Evolutionary conservation across 1,140 invertebrate species (phyloP).

Genomic region (Zaprionus africanus): DNA sequence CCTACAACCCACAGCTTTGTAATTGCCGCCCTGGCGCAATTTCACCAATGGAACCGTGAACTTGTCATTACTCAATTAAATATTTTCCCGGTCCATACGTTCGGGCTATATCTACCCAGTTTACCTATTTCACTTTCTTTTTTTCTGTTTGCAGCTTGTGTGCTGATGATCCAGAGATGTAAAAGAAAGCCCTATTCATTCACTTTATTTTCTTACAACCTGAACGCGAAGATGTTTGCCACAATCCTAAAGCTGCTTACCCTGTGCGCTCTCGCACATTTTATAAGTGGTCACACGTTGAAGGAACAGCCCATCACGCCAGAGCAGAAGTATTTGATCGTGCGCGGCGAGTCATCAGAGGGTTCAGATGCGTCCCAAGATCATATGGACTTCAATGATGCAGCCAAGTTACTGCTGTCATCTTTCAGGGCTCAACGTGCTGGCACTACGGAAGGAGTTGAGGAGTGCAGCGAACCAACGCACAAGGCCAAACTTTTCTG

Average conservation of each 20-base stretch:
- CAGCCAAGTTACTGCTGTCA: constrained; percentile 57
- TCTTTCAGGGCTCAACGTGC: constrained; percentile 50
- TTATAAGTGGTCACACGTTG: constrained; percentile 58
- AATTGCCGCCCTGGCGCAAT: constrained; percentile 66
- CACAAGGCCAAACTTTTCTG: constrained; percentile 75
- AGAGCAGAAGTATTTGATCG: constrained; percentile 73
- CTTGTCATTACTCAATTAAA: constrained; percentile 50
- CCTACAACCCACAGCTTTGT: constrained; percentile 46
- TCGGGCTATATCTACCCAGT: constrained; percentile 5
- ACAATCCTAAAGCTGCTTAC: constrained; percentile 71
- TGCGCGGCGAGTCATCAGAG: constrained; percentile 55
- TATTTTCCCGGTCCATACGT: not conserved
- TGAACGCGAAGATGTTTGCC: constrained; percentile 56
- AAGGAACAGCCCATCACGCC: constrained; percentile 35
- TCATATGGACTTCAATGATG: constrained; percentile 66
- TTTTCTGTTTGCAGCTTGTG: constrained; percentile 2
- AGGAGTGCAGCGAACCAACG: constrained; percentile 74
- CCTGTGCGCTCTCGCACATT: constrained; percentile 77
- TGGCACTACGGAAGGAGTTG: constrained; percentile 14
- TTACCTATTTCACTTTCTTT: constrained; percentile 12
- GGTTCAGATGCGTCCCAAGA: constrained; percentile 53
- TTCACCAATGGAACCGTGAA: constrained; percentile 65
- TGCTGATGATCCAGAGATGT: not conserved
- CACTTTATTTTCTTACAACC: not conserved
- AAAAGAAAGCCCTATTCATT: not conserved